Conservation (phyloP, 2,113 vertebrate species). For the Patagioenas fasciata region DNA sequence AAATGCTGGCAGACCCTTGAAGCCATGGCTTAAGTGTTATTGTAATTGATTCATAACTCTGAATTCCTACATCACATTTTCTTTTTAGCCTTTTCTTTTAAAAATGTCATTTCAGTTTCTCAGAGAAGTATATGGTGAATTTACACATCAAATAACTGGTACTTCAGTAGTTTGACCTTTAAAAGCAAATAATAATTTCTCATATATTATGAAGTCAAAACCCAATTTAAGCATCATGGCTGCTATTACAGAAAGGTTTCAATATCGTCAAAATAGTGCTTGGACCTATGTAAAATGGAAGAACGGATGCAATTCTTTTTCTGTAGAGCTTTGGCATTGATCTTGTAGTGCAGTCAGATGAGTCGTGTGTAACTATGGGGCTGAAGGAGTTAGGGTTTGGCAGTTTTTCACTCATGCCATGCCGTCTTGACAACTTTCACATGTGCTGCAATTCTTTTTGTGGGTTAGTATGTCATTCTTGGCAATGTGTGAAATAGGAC, state of each 20-base stretch:
- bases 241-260: not conserved
- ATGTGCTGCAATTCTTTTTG: not conserved
- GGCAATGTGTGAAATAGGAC: not conserved
- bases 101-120: not conserved
- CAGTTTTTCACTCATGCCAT: not conserved
- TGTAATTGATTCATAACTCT: not conserved
- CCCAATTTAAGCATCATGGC: not conserved
- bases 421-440: not conserved
- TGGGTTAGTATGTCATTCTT: not conserved
- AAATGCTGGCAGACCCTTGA: not conserved
- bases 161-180: conserved; percentile 1
- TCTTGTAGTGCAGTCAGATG: not conserved
- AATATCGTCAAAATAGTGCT: not conserved
- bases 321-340: not conserved
- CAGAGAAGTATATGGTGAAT: not conserved
- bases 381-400: not conserved
- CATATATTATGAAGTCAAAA: not conserved
- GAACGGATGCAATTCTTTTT: not conserved
- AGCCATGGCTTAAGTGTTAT: not conserved
- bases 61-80: not conserved
- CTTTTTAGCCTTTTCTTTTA: not conserved
- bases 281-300: not conserved
- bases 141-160: not conserved
- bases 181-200: not conserved
- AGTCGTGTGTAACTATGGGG: not conserved